These are phyloP conservation scores for Scyliorhinus canicula DNA, from an alignment of 2,797 vertebrate species.

Conservation along the genomic window DNA sequence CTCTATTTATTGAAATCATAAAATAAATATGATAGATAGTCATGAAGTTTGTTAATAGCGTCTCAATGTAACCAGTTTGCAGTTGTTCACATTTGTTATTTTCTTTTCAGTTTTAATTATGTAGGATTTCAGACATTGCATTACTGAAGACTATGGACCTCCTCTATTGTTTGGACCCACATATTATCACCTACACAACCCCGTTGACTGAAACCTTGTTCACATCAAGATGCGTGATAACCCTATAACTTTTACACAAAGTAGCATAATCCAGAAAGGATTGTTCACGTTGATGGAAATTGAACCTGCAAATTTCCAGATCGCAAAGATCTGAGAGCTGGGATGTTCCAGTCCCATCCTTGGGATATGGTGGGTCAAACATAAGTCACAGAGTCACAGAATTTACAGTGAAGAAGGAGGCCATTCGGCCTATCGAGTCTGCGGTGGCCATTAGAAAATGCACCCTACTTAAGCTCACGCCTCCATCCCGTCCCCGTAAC, in stretches of 20 bases:
- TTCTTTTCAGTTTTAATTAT: neutral
- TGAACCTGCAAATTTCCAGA: neutral
- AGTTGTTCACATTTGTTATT: neutral
- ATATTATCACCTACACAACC: neutral
- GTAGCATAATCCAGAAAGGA: neutral
- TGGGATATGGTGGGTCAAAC: no score
- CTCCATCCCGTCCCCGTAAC: no score
- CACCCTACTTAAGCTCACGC: no score
- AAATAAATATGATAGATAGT: neutral
- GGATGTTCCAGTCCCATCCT: no score
- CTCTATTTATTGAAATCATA: neutral
- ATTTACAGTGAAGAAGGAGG: no score
- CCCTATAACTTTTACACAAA: neutral
- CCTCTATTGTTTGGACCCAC: neutral
- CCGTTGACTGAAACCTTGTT: neutral
- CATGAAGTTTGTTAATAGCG: neutral
- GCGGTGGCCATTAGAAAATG: no score
- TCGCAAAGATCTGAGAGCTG: neutral
- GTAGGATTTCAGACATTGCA: neutral
- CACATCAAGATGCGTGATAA: neutral
- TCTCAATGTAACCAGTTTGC: neutral
- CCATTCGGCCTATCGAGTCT: no score
- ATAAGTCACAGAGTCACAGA: no score
- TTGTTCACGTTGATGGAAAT: neutral
- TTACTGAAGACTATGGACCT: neutral